These are phyloP conservation scores for Lydus trimaculatus DNA, from an alignment of 2,888 invertebrate genomes.

Conservation along the genomic window DNA sequence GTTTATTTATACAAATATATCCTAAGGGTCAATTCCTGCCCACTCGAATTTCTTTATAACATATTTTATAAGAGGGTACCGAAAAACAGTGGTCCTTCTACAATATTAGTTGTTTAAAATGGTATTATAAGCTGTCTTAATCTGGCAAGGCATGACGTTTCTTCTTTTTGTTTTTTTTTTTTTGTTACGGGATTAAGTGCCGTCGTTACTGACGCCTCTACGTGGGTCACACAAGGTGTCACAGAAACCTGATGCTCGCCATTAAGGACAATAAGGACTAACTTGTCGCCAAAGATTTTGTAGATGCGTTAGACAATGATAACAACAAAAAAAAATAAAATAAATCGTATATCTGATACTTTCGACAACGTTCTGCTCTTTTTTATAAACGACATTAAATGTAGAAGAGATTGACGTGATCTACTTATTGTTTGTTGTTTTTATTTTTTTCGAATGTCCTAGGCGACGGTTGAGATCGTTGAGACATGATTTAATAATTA, in stretches of 20 bases:
- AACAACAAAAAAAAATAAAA: too few relatives aligned
- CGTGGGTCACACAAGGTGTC: constrained; percentile 41
- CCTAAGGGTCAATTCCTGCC: constrained; percentile 13
- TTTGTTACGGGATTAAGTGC: constrained; percentile 55
- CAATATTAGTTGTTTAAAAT: constrained; percentile 58
- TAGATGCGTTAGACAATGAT: background rate
- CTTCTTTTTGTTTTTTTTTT: too few relatives aligned
- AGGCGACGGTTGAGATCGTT: constrained; percentile 29
- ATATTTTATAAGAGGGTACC: constrained; percentile 13
- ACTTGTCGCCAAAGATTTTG: constrained; percentile 30
- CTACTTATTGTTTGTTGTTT: constrained; percentile 30
- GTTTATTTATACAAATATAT: background rate
- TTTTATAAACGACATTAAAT: constrained; percentile 34
- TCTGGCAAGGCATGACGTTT: constrained; percentile 58
- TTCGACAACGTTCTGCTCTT: constrained; percentile 44
- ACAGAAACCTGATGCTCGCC: constrained; percentile 54
- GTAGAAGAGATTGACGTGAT: constrained; percentile 42
- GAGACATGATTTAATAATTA: constrained; percentile 14
- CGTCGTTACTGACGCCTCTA: constrained; percentile 52
- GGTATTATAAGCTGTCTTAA: constrained; percentile 58
- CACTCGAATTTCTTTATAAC: constrained; percentile 17
- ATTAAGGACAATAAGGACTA: constrained; percentile 49
- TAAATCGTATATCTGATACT: constrained; percentile 49
- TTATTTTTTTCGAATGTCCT: constrained; percentile 26
- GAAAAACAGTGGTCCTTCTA: constrained; percentile 45